These are phyloP conservation scores for Pseudotriccus pelzelni DNA, from an alignment of 2,797 vertebrate genomes.

Conservation along the genomic window DNA sequence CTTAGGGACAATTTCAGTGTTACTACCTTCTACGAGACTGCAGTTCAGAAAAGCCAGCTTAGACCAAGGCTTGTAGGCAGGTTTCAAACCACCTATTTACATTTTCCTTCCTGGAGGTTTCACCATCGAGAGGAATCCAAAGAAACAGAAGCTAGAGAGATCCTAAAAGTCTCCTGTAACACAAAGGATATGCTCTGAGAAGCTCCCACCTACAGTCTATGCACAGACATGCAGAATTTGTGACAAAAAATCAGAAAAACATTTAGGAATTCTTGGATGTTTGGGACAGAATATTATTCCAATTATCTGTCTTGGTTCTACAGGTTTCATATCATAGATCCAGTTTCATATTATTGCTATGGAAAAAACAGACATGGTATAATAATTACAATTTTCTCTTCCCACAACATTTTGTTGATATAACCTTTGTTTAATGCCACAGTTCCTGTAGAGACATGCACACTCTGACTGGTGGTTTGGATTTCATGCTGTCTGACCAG, in stretches of 20 bases:
- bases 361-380: not conserved
- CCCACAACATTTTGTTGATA: not conserved
- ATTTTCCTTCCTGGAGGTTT: not conserved
- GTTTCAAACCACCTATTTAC: not conserved
- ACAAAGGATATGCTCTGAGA: not conserved
- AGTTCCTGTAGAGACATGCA: not conserved
- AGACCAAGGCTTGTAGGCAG: not conserved
- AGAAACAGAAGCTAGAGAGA: not conserved
- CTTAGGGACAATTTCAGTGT: not conserved
- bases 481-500: not conserved
- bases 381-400: not conserved
- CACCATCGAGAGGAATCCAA: not conserved
- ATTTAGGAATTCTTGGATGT: not conserved
- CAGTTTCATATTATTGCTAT: not conserved
- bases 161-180: not conserved
- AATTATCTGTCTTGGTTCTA: not conserved
- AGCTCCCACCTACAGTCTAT: not conserved
- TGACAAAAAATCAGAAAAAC: not conserved
- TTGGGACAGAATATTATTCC: not conserved
- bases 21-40: not conserved
- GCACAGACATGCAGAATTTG: not conserved
- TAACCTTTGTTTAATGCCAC: not conserved
- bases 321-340: not conserved
- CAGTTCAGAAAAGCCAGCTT: not conserved
- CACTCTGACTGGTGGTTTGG: not conserved